Percentiles rank a stretch among this genome's conserved stretches.
These are phyloP conservation scores for Chouioia cunea DNA, from an alignment of 2,888 invertebrate genomes.

Conservation along the genomic window DNA sequence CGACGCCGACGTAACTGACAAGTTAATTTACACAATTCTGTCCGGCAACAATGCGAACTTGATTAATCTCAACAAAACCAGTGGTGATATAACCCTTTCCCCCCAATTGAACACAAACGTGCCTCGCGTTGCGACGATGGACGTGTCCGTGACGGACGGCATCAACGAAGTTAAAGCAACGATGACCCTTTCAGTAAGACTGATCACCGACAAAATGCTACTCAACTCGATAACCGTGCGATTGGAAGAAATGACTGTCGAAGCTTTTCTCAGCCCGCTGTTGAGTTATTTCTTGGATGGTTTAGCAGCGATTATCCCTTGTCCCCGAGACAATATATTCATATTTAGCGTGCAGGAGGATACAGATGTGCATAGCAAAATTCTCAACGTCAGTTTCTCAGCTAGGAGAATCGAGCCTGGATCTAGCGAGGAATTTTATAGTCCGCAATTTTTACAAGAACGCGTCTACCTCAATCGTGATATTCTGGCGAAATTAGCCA, in stretches of 20 bases:
- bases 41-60: conserved; percentile 95
- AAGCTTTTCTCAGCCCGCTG: conserved; percentile 90
- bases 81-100: conserved; percentile 88
- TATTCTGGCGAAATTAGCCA: conserved; percentile 87
- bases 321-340: conserved; percentile 92
- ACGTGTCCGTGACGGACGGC: conserved; percentile 93
- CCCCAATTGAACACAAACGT: conserved; percentile 96
- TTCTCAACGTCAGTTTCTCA: conserved; percentile 94
- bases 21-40: conserved; percentile 84
- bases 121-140: conserved; percentile 92
- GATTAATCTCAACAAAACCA: conserved; percentile 84
- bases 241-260: conserved; percentile 92
- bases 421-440: conserved; percentile 80
- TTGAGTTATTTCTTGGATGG: conserved; percentile 91
- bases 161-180: conserved; percentile 93
- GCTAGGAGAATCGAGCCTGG: conserved; percentile 86
- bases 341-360: conserved; percentile 93
- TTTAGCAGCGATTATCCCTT: conserved; percentile 91
- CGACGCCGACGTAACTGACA: conserved; percentile 95
- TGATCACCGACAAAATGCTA: conserved; percentile 95
- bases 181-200: conserved; percentile 89
- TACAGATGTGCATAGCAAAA: conserved; percentile 87
- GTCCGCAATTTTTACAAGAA: conserved; percentile 91
- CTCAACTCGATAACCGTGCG: conserved; percentile 94
- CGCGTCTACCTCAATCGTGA: conserved; percentile 93